phyloP scores from a whole-genome alignment of 2,113 vertebrate genomes.

The Myocastor coypus region DNA sequence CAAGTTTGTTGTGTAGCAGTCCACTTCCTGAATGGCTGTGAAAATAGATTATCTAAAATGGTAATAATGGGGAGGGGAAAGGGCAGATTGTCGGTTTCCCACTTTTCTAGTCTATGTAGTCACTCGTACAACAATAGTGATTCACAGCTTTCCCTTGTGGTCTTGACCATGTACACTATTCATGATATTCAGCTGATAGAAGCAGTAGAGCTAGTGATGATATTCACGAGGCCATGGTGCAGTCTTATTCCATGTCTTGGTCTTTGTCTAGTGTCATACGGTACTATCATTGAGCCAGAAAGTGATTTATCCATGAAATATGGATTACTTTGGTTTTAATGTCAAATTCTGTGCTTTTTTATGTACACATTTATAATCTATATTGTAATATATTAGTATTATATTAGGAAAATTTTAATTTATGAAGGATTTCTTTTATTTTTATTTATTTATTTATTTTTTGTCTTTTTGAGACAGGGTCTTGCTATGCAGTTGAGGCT shows the following conservation, averaged over 20 bases:
- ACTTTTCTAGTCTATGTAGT: neutral
- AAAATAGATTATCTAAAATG: neutral
- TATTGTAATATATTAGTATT: neutral
- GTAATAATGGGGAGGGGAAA: neutral
- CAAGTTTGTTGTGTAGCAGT: neutral
- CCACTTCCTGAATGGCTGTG: slow-evolving; percentile 26
- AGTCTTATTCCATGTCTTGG: neutral
- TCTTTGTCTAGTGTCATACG: neutral
- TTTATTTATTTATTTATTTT: no score
- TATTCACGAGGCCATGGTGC: neutral
- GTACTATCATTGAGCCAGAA: neutral
- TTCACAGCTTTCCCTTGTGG: neutral
- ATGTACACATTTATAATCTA: neutral
- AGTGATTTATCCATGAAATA: neutral
- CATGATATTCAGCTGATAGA: neutral
- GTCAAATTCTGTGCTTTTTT: neutral
- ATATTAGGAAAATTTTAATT: neutral
- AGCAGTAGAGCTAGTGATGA: neutral
- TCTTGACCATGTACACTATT: neutral
- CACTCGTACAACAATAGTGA: neutral
- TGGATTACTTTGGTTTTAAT: neutral
- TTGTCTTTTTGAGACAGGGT: no score
- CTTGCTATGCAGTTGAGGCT: no score
- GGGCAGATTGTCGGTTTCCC: neutral
- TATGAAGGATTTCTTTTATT: neutral